Conservation (phyloP, 2,113 vertebrate genomes). For the Nerophis ophidion region DNA sequence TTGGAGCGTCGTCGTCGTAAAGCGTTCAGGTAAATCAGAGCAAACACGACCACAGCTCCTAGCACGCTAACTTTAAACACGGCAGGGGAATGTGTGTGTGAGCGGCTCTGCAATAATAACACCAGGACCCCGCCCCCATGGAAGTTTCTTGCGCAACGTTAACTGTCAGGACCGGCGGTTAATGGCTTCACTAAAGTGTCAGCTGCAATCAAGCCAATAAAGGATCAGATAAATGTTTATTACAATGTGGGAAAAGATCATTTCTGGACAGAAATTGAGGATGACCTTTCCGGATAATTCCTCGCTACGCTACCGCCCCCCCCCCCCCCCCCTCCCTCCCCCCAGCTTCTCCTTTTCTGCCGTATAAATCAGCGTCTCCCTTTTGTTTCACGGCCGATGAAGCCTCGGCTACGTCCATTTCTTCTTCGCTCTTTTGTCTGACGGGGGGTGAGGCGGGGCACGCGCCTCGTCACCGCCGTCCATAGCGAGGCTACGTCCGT, state of each 20-base stretch:
- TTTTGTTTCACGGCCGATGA: slow-evolving; percentile 67
- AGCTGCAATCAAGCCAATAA: slow-evolving; percentile 99
- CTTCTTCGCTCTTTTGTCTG: slow-evolving; percentile 51
- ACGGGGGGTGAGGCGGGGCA: no score
- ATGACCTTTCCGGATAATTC: slow-evolving; percentile 98
- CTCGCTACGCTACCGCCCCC: slow-evolving; percentile 16
- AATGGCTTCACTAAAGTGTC: slow-evolving; percentile 99
- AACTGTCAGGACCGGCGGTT: slow-evolving; percentile 86
- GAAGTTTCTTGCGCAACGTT: slow-evolving; percentile 90
- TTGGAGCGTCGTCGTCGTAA: no score
- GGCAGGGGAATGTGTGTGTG: slow-evolving; percentile 37
- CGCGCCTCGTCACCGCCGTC: neutral
- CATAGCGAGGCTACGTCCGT: neutral
- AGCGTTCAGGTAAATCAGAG: no score
- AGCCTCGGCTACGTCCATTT: slow-evolving; percentile 61
- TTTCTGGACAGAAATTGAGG: slow-evolving; percentile 98
- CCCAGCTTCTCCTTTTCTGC: slow-evolving; percentile 66
- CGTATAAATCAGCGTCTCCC: slow-evolving; percentile 71
- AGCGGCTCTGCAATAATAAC: slow-evolving; percentile 56
- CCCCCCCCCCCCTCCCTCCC: slow-evolving; percentile 24
- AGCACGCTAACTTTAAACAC: slow-evolving; percentile 16
- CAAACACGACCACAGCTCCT: no score
- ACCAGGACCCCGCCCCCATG: slow-evolving; percentile 52
- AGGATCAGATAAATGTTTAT: slow-evolving; percentile 99
- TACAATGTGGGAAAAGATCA: slow-evolving; percentile 96